Evolutionary conservation across 2,888 invertebrate genomes (phyloP), one percentile per base, ranked within the genome.

Genomic region (Eudemis profundana): DNA sequence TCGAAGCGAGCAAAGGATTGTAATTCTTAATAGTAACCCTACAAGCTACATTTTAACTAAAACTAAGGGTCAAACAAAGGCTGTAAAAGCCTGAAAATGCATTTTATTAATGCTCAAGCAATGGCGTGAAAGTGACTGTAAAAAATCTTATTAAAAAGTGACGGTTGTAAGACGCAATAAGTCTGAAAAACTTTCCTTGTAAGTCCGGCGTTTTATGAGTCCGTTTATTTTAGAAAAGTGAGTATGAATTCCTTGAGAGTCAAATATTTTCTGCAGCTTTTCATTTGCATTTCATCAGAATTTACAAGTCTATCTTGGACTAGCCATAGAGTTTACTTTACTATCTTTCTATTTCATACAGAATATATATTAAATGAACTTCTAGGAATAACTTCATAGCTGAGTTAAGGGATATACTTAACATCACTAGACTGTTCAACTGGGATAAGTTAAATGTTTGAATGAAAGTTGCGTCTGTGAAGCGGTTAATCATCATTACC

Each of bases 81-180:
- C 38, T 21, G 14, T 33, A 29, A 49, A 33, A 29, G 14, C 50
- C 27, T 40, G 21, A 33, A 49, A 42, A 42, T 56, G 42, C 42
- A 57, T 63, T 56, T 42, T n/a, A 47, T 46, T 23, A 29, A 53
- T 46, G 33, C 14, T 14, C 49, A 42, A 44, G 36, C 44, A 47
- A 19, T 64, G 50, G 8, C 29, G 33, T 14, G 29, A 23, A 47
- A 49, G 29, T 4, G 38, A 21, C 33, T 38, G 50, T 59, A 46
- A 59, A 57, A 57, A 38, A 44, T 46, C 29, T 62, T 59, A 59
- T 44, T 57, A 59, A 64, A 46, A 50, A 44, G 23, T 19, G 36
- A 57, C 27, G 12, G 47, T 51, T 23, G 44, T 46, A 46, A 50
- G 36, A 36, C 14, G 46, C 33, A 38, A 46, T 50, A 44, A 46